Evolutionary conservation across 1,140 invertebrate species (phyloP).

Genomic region (Bombus terrestris): DNA sequence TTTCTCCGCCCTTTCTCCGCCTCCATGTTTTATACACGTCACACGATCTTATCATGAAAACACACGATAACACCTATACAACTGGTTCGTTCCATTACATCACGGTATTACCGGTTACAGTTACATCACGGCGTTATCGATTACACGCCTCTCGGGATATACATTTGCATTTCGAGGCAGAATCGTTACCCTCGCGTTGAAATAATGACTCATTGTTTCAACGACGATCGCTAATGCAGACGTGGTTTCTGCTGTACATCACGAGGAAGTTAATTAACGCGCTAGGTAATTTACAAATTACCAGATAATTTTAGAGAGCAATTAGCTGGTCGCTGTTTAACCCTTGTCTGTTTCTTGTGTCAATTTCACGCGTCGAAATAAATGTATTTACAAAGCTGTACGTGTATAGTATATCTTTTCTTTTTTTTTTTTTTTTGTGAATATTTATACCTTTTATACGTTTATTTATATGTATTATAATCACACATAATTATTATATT

Average conservation of each 20-base stretch:
- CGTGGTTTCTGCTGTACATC: background rate
- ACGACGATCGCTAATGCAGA: background rate
- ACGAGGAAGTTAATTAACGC: conserved; percentile 6
- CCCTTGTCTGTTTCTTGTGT: background rate
- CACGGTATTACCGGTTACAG: conserved; percentile 42
- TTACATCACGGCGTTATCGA: conserved; percentile 50
- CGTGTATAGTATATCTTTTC: too few species aligned
- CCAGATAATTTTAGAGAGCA: background rate
- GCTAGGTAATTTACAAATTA: conserved; percentile 24
- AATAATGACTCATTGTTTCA: conserved; percentile 50
- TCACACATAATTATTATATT: too few species aligned
- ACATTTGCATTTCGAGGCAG: conserved; percentile 37
- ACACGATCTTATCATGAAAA: conserved; percentile 29
- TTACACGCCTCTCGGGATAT: conserved; percentile 25
- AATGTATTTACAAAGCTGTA: background rate
- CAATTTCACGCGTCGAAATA: background rate
- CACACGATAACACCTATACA: conserved; percentile 39
- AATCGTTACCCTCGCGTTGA: conserved; percentile 7
- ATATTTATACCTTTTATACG: background rate
- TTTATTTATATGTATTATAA: too few species aligned
- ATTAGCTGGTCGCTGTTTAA: background rate
- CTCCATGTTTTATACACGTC: background rate
- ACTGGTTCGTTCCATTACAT: conserved; percentile 35
- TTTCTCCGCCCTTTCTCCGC: background rate
- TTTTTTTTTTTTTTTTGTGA: background rate